Percentiles rank a stretch among this genome's conserved stretches.
phyloP scores from a whole-genome alignment of 2,888 invertebrate species.

The Diplolepis rosae region DNA sequence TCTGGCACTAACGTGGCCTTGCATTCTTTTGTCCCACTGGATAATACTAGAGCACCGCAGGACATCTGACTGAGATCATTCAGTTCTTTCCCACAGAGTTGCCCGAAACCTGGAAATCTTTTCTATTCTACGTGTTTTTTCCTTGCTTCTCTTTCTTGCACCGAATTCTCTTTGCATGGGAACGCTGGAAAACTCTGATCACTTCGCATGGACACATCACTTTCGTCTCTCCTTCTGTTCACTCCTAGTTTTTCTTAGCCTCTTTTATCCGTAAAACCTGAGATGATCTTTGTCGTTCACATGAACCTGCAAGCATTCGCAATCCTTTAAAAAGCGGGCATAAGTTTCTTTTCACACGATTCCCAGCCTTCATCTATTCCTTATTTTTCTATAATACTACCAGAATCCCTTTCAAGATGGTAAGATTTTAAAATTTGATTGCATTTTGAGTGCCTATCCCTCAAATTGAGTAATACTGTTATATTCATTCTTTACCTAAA shows the following conservation, averaged over 20 bases:
- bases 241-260: conserved; percentile 42
- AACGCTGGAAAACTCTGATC: no score
- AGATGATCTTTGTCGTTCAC: conserved; percentile 5
- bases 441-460: not conserved
- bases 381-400: not conserved
- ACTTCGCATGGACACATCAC: no score
- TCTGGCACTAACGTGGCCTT: not conserved
- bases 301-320: conserved; percentile 55
- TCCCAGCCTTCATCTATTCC: not conserved
- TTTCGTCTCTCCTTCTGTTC: conserved; percentile 33
- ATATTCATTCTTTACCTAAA: no score
- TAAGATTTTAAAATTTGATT: not conserved
- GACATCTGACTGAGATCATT: conserved; percentile 58
- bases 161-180: conserved; percentile 51
- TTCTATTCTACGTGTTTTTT: conserved; percentile 64
- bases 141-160: conserved; percentile 40
- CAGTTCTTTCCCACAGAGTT: conserved; percentile 68
- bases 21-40: conserved; percentile 36
- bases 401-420: not conserved
- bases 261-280: conserved; percentile 31
- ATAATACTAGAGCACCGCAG: conserved; percentile 60
- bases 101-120: conserved; percentile 68
- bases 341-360: conserved; percentile 30
- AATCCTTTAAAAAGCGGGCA: conserved; percentile 58
- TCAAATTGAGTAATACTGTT: not conserved